Evolutionary conservation across 2,797 vertebrate genomes (phyloP).

Genomic region (Anolis apletophallus): DNA sequence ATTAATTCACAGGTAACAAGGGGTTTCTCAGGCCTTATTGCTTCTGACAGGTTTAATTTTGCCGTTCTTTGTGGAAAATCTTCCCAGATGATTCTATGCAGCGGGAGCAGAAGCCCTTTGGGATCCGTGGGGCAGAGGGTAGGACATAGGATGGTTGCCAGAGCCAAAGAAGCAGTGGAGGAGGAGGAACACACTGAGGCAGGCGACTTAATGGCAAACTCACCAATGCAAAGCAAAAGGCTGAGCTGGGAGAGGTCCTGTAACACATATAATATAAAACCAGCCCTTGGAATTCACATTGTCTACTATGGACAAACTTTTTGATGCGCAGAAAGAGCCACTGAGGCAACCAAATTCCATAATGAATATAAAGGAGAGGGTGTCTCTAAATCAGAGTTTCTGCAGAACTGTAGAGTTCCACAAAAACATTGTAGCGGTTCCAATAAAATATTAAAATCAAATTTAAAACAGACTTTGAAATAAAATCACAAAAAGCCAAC

Average conservation of each 20-base stretch:
- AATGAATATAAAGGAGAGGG: background rate
- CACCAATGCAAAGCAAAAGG: too few relatives aligned
- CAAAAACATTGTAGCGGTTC: too few relatives aligned
- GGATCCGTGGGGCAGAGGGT: background rate
- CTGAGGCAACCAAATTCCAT: background rate
- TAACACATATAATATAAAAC: background rate
- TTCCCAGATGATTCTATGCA: conserved; percentile 54
- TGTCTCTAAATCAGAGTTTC: too few relatives aligned
- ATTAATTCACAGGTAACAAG: conserved; percentile 73
- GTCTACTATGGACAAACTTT: background rate
- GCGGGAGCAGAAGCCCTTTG: background rate
- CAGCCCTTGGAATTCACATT: background rate
- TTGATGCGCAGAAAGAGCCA: background rate
- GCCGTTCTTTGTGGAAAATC: conserved; percentile 52
- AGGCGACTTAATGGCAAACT: background rate
- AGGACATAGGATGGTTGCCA: background rate
- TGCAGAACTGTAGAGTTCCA: too few relatives aligned
- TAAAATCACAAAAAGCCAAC: too few relatives aligned
- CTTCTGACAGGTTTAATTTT: conserved; percentile 65
- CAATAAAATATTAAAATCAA: too few relatives aligned
- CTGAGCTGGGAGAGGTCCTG: background rate
- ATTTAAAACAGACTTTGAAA: too few relatives aligned
- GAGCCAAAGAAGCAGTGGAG: background rate
- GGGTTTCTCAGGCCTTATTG: conserved; percentile 67
- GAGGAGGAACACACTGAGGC: background rate